These are phyloP conservation scores for Shargacucullia verbasci DNA, from an alignment of 2,888 invertebrate genomes.

Conservation along the genomic window DNA sequence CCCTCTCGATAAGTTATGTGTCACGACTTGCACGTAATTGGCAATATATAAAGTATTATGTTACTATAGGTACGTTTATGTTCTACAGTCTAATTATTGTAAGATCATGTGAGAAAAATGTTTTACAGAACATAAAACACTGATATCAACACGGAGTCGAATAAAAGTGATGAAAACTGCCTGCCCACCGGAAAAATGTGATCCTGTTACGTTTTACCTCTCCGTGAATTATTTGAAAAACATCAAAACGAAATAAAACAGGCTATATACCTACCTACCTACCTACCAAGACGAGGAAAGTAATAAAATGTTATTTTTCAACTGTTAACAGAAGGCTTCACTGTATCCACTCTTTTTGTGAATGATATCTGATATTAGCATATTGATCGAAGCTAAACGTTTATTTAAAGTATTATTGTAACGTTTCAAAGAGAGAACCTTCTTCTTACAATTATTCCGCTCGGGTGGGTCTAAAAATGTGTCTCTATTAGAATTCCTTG, in stretches of 20 bases:
- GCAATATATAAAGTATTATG: too few species aligned
- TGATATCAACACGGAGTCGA: background rate
- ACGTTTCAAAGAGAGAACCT: background rate
- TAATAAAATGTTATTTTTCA: background rate
- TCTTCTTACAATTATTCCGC: slow-evolving; percentile 15
- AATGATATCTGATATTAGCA: slow-evolving; percentile 12
- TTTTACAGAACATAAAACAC: too few species aligned
- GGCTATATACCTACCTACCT: too few species aligned
- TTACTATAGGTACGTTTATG: too few species aligned
- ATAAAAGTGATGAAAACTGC: slow-evolving; percentile 9
- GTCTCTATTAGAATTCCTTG: slow-evolving; percentile 33
- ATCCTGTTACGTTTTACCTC: background rate
- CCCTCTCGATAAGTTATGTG: too few species aligned
- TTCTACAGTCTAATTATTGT: too few species aligned
- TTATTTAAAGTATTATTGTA: slow-evolving; percentile 4
- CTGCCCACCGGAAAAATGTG: slow-evolving; percentile 1
- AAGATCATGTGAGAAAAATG: too few species aligned
- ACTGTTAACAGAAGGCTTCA: background rate
- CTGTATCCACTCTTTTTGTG: background rate
- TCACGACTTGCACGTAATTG: too few species aligned
- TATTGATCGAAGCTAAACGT: slow-evolving; percentile 15
- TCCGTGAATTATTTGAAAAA: slow-evolving; percentile 14
- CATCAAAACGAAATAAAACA: slow-evolving; percentile 1
- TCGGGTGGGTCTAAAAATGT: slow-evolving; percentile 21
- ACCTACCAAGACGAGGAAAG: too few species aligned